Base-by-base conservation (phyloP, 2,113 vertebrate genomes). In the Protobothrops flavoviridis region DNA sequence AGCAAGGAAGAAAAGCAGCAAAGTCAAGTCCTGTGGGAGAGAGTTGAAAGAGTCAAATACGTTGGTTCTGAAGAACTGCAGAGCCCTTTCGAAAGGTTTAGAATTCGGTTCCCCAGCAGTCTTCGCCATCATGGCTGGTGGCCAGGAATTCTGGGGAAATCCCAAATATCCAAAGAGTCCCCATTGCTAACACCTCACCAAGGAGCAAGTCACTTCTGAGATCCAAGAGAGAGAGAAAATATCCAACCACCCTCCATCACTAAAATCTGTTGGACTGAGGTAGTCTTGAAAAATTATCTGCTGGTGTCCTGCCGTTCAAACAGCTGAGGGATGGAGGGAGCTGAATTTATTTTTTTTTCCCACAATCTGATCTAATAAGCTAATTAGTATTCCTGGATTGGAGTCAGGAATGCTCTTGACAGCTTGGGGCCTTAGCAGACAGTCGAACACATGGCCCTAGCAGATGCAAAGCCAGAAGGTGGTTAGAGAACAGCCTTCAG, bases 361-460 rank as follows among this genome's bases (percentile, higher is more conserved):
- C 9, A 39, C 69, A 81, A 81, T 39, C 61, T 33, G 69, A 90
- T 43, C 53, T 85, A 93, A 85, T 33, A 8, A 29, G 69, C 61
- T 85, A 85, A 90, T 93, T 85, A 33, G 64, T 69, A 93, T 90
- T 93, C 88, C 53, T 85, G 64, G 39, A 89, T 17, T 43, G 90
- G 87, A 90, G 91, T 74, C 85, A 48, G 57, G 20, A 13, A 88
- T 21, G 90, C 90, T 90, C 33, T 0, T 0, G 85, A 91, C 1
- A 0, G 55, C 0, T 5, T 91, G 94, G 95, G 94, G 93, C 94
- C 0, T 0, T 90, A 43, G 92, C 0, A 29, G 33, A 15, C 15
- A 85, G 17, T 55, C 17, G 5, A 50, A 53, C 88, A 55, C 15
- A 23, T 88, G 59, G 86, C 26, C 45, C 12, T 33, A 13, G 48